These are phyloP conservation scores for Salticus scenicus DNA, from an alignment of 2,888 invertebrate species.

Conservation along the genomic window DNA sequence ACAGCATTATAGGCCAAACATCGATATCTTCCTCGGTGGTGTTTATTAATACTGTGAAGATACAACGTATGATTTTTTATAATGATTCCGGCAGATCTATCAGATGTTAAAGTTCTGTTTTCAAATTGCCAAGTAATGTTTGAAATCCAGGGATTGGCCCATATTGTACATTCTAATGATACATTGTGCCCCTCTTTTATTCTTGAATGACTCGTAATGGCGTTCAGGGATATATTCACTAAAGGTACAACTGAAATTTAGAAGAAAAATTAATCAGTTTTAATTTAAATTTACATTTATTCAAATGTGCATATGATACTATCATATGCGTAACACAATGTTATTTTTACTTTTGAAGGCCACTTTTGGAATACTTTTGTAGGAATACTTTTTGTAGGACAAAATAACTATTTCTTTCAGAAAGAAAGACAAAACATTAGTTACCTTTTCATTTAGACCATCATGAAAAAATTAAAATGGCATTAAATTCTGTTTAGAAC, in stretches of 20 bases:
- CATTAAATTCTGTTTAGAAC: too few relatives aligned
- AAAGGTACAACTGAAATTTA: constrained; percentile 48
- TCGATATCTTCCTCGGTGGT: constrained; percentile 48
- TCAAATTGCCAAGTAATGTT: constrained; percentile 65
- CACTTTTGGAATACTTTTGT: too few relatives aligned
- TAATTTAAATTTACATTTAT: too few relatives aligned
- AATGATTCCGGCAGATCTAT: constrained; percentile 42
- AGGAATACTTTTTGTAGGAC: too few relatives aligned
- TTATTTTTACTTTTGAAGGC: too few relatives aligned
- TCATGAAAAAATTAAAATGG: too few relatives aligned
- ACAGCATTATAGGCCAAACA: constrained; percentile 44
- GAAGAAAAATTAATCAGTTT: constrained; percentile 2
- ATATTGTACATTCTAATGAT: constrained; percentile 61
- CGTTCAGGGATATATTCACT: constrained; percentile 43
- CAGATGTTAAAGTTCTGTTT: constrained; percentile 32
- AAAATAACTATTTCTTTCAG: too few relatives aligned
- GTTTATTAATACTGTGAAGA: constrained; percentile 39
- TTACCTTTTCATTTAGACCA: too few relatives aligned
- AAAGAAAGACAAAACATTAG: too few relatives aligned
- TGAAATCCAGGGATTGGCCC: constrained; percentile 66
- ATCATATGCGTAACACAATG: too few relatives aligned
- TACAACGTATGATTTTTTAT: constrained; percentile 55
- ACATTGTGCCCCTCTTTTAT: constrained; percentile 67
- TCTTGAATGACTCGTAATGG: constrained; percentile 15
- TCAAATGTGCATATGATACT: too few relatives aligned